A percentile compares a stretch with the other conserved stretches of the same genome.
phyloP scores from a whole-genome alignment of 2,888 invertebrate species.

The Pyrgus malvae region DNA sequence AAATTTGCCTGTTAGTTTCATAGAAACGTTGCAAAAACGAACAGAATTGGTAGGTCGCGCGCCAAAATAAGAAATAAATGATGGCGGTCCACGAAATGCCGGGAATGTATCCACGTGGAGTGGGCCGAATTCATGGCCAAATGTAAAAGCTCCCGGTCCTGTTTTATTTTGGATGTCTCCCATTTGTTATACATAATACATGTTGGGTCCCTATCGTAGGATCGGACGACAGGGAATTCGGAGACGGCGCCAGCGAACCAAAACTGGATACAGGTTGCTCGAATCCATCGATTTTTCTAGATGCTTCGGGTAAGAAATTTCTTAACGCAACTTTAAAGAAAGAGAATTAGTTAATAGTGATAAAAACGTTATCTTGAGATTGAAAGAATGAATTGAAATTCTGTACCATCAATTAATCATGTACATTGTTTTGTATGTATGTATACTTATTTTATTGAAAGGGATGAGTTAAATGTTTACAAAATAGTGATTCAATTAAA shows the following conservation, averaged over 20 bases:
- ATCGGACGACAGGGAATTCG: conserved; percentile 75
- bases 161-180: conserved; percentile 79
- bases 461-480: too few species aligned
- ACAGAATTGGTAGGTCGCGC: conserved; percentile 47
- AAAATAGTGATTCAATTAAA: too few species aligned
- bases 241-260: conserved; percentile 72
- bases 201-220: conserved; percentile 72
- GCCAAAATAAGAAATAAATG: conserved; percentile 56
- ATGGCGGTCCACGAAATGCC: conserved; percentile 67
- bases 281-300: conserved; percentile 10
- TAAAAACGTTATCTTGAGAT: too few species aligned
- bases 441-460: too few species aligned
- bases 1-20: conserved; percentile 21
- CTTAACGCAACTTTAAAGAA: too few species aligned
- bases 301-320: too few species aligned
- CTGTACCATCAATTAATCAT: too few species aligned
- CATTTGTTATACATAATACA: conserved; percentile 82
- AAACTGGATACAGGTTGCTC: conserved; percentile 57
- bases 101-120: conserved; percentile 71
- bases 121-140: conserved; percentile 61
- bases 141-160: conserved; percentile 56
- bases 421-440: too few species aligned
- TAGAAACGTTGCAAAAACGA: conserved; percentile 23
- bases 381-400: too few species aligned
- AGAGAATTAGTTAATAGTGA: too few species aligned